phyloP scores from a whole-genome alignment of 2,888 invertebrate genomes.

The Yponomeuta plumbellus region DNA sequence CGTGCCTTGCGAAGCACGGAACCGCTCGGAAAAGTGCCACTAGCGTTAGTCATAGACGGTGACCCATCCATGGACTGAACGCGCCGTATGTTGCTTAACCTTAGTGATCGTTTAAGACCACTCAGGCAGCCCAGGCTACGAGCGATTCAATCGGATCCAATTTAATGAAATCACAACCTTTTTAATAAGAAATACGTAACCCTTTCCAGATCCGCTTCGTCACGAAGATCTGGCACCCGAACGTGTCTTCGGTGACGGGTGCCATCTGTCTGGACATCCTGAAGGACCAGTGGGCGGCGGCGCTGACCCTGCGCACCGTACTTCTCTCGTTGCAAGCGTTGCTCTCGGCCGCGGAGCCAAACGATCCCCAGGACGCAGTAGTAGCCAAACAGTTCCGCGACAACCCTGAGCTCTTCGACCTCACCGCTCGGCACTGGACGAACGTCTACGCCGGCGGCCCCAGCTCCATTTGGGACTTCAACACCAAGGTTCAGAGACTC shows the following conservation, averaged over 20 bases:
- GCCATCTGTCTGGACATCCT: conserved; percentile 99
- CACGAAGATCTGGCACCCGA: conserved; percentile 99
- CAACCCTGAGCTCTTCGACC: conserved; percentile 87
- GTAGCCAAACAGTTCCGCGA: conserved; percentile 98
- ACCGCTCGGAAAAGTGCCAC: too few relatives aligned
- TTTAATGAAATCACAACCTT: too few relatives aligned
- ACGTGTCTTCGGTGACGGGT: conserved; percentile 98
- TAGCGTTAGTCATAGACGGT: too few relatives aligned
- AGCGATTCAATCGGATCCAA: too few relatives aligned
- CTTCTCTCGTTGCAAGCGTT: conserved; percentile 96
- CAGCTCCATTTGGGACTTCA: conserved; percentile 79
- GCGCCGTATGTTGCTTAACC: too few relatives aligned
- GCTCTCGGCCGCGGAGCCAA: conserved; percentile 93
- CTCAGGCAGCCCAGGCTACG: too few relatives aligned
- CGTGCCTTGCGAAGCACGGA: too few relatives aligned
- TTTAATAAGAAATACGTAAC: too few relatives aligned
- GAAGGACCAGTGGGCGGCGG: conserved; percentile 99
- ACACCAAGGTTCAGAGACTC: conserved; percentile 90
- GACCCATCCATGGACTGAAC: too few relatives aligned
- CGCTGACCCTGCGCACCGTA: conserved; percentile 97
- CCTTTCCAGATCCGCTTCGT: conserved; percentile 91
- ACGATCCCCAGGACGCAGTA: conserved; percentile 97
- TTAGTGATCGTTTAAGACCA: too few relatives aligned
- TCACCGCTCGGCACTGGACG: conserved; percentile 98
- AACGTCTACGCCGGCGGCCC: conserved; percentile 93